Evolutionary conservation across 2,113 vertebrate genomes (phyloP).

Genomic region (Heloderma charlesbogerti): DNA sequence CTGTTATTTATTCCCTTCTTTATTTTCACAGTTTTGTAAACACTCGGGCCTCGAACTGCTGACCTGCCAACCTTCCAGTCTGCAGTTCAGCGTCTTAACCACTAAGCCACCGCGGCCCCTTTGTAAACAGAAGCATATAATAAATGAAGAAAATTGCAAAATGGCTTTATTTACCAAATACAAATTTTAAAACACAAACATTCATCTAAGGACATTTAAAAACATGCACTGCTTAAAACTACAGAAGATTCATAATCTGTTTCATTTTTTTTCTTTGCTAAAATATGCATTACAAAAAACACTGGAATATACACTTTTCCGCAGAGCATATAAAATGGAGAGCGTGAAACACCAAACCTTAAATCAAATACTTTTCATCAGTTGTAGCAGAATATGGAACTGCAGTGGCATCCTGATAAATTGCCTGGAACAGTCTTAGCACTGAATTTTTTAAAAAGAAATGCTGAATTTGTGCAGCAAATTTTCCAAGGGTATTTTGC

Average conservation of each 20-base stretch:
- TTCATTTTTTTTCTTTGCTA: conserved; percentile 54
- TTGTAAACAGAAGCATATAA: conserved; percentile 61
- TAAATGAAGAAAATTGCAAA: conserved; percentile 67
- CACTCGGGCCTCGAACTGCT: too few relatives aligned
- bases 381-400: neutral
- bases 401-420: neutral
- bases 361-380: neutral
- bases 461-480: neutral
- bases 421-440: neutral
- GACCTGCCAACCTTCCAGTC: too few relatives aligned
- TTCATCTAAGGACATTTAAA: neutral
- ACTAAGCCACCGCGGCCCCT: too few relatives aligned
- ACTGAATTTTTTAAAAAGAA: neutral
- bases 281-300: conserved; percentile 47
- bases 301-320: neutral
- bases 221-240: conserved; percentile 39
- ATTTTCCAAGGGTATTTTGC: neutral
- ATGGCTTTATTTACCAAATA: conserved; percentile 52
- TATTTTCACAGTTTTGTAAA: conserved; percentile 58
- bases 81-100: too few relatives aligned
- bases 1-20: conserved; percentile 61
- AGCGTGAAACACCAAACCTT: neutral
- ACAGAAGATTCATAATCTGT: conserved; percentile 45
- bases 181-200: conserved; percentile 36
- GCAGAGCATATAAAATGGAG: neutral